Percentiles rank a stretch among this genome's conserved stretches.
These are phyloP conservation scores for Chrysoperla carnea DNA, from an alignment of 1,140 invertebrate genomes.

Conservation along the genomic window DNA sequence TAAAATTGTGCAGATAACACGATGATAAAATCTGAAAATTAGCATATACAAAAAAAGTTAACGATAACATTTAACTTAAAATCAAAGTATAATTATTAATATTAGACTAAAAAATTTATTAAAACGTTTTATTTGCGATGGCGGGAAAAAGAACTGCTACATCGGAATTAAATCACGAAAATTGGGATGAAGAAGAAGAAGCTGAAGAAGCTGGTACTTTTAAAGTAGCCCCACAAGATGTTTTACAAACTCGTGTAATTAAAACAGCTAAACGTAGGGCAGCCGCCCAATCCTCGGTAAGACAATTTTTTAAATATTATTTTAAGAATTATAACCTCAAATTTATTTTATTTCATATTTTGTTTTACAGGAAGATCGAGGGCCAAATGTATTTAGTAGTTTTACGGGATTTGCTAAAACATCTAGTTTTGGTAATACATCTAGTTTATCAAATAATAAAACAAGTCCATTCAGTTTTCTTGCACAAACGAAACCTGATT, in stretches of 20 bases:
- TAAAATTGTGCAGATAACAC: no score
- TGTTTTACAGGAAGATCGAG: constrained; percentile 23
- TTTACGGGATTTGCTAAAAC: constrained; percentile 40
- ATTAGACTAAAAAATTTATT: no score
- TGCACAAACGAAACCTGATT: constrained; percentile 25
- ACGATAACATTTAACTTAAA: no score
- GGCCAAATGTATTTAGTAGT: constrained; percentile 40
- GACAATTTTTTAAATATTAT: constrained; percentile 6
- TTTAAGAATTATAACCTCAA: not conserved
- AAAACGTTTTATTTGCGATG: constrained; percentile 27
- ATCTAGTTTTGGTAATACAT: constrained; percentile 12
- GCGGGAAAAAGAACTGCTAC: constrained; percentile 56
- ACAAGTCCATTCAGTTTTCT: constrained; percentile 38
- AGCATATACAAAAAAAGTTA: no score
- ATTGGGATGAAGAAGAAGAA: constrained; percentile 76
- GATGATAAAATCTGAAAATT: no score
- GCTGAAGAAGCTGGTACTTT: constrained; percentile 60
- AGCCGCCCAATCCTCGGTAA: constrained; percentile 9
- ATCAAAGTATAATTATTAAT: no score
- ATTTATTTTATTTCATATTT: constrained; percentile 9
- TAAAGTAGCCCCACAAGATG: constrained; percentile 44
- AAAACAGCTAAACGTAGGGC: constrained; percentile 55
- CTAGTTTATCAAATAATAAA: constrained; percentile 9
- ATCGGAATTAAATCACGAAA: constrained; percentile 70
- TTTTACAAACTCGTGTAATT: constrained; percentile 55